These are phyloP conservation scores for Phaethon lepturus DNA, from an alignment of 2,113 vertebrate genomes.

Conservation along the genomic window DNA sequence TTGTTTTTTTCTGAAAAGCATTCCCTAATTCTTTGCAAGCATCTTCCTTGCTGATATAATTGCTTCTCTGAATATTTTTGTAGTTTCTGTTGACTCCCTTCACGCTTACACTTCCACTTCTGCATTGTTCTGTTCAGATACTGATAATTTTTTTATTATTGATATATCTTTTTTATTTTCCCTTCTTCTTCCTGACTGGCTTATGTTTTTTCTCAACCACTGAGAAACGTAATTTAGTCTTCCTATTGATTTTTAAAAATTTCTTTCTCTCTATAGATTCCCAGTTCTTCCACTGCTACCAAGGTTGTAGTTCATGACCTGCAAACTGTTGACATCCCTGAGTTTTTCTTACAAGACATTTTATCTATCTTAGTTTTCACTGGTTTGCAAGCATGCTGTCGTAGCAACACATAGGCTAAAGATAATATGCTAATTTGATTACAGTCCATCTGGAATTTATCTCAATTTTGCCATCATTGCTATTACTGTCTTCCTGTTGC, in stretches of 20 bases:
- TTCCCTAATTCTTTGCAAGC: background rate
- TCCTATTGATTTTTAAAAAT: background rate
- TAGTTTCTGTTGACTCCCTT: background rate
- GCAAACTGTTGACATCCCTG: background rate
- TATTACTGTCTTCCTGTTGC: background rate
- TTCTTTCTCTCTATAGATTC: background rate
- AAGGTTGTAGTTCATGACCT: background rate
- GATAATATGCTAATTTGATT: background rate
- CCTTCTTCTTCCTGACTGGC: background rate
- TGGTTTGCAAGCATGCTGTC: background rate
- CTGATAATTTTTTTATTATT: background rate
- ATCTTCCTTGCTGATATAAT: background rate
- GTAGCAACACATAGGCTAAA: background rate
- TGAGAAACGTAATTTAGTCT: background rate
- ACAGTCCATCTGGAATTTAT: background rate
- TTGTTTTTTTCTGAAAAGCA: background rate
- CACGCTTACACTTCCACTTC: background rate
- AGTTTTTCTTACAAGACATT: background rate
- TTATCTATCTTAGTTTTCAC: background rate
- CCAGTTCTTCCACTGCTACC: background rate
- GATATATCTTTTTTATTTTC: background rate
- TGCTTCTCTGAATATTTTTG: background rate
- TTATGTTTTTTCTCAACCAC: background rate
- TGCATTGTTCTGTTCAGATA: background rate
- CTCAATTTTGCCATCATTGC: background rate